Evolutionary conservation across 2,888 invertebrate genomes (phyloP), one percentile per base, ranked within the genome.

Genomic region (Morpho achilles): DNA sequence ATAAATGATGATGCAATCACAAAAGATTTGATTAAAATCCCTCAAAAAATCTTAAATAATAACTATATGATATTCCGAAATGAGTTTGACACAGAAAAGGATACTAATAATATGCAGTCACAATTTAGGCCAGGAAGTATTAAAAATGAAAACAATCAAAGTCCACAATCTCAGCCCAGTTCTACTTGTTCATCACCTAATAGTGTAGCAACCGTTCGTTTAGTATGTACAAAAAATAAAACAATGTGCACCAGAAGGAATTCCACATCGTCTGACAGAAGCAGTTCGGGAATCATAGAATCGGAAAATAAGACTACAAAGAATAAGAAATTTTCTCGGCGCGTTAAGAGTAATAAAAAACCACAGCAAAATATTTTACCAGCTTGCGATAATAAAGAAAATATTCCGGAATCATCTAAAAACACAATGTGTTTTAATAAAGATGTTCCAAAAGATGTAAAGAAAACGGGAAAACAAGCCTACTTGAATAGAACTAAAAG

Each of bases 121-220:
- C 56, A 63, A 22, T 50, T 60, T 58, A 45, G 48, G 42, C 57
- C 57, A 53, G 53, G 55, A 43, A 65, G 67, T 50, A 62, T 56
- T 54, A 63, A 59, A 54, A 70, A 68, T 44, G 68, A 59, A 47
- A 65, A 42, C 41, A 63, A 48, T 23, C 55, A 46, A 6, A 69
- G 63, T 16, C 60, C 79, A 42, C 67, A 67, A 44, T 83, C 87
- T 8, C 72, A 74, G 56, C 79, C 77, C 61, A 84, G 87, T 67
- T 86, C 87, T 16, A 74, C 82, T 6, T 80, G 83, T 67, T 88
- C 87, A 7, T 82, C 86, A 9, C 79, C 76, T 23, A 84, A 79
- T 58, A 87, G 86, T 66, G 65, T 83, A 66, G 76, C 79, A 16
- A 87, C 87, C 39, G 82, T 87, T n/a, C 77, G 74, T 64, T 72